Conservation (phyloP, 2,113 vertebrate genomes). For the Callipepla californica region DNA sequence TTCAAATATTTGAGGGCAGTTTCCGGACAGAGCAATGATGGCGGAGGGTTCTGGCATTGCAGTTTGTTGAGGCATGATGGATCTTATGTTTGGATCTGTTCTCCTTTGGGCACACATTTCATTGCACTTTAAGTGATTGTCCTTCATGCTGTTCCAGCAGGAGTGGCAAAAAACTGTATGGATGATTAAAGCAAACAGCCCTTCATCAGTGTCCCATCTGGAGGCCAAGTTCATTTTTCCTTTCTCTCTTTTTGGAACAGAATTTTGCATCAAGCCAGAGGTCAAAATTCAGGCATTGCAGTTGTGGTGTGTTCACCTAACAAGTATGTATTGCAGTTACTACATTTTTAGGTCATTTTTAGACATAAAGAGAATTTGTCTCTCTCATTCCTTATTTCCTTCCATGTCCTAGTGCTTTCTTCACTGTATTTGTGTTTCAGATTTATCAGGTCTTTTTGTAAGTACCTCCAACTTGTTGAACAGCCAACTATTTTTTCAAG, state of each 20-base stretch:
- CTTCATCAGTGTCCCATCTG: neutral
- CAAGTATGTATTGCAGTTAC: neutral
- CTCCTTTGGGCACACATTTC: neutral
- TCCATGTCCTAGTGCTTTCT: neutral
- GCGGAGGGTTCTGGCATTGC: slow-evolving; percentile 31
- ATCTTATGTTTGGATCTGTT: slow-evolving; percentile 25
- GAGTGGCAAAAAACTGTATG: neutral
- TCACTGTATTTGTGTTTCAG: neutral
- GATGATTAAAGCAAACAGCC: neutral
- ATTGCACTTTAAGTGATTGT: slow-evolving; percentile 24
- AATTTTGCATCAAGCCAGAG: neutral
- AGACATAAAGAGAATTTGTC: neutral
- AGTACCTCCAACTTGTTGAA: neutral
- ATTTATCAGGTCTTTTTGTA: neutral
- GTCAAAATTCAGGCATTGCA: neutral
- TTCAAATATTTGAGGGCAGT: slow-evolving; percentile 71
- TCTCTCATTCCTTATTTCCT: neutral
- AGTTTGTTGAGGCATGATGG: slow-evolving; percentile 13
- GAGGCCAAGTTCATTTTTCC: neutral
- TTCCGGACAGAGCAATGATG: slow-evolving; percentile 43
- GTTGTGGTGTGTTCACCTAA: neutral
- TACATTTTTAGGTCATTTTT: neutral
- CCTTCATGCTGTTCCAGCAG: neutral
- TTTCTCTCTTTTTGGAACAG: neutral
- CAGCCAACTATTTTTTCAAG: neutral